Conservation (phyloP, 2,888 invertebrate species). For the Rambutsinella grinnellia region DNA sequence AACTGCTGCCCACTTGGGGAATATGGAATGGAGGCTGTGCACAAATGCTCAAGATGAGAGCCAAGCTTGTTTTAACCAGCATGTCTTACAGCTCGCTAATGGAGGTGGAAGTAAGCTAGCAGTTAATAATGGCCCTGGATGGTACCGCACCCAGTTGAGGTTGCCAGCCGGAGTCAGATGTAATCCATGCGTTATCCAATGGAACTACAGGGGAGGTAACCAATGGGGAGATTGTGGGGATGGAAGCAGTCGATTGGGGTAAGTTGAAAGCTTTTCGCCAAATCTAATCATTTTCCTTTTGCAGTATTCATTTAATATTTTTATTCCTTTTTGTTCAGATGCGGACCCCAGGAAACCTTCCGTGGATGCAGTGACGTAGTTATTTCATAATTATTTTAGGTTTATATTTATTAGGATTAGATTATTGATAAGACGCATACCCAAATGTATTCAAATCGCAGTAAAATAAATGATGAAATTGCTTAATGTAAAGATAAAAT, state of each 20-base stretch:
- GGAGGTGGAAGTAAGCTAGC: slow-evolving; percentile 68
- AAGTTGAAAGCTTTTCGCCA: neutral
- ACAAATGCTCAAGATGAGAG: slow-evolving; percentile 22
- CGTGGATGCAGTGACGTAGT: no score
- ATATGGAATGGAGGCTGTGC: slow-evolving; percentile 52
- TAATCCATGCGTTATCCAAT: slow-evolving; percentile 55
- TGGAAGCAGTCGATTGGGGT: slow-evolving; percentile 27
- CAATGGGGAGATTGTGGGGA: slow-evolving; percentile 36
- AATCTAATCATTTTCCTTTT: neutral
- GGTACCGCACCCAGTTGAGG: slow-evolving; percentile 49
- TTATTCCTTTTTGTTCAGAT: neutral
- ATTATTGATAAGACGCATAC: no score
- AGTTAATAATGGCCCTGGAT: slow-evolving; percentile 59
- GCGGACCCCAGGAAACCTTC: neutral
- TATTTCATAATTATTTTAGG: no score
- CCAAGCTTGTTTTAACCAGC: slow-evolving; percentile 43
- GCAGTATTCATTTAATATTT: neutral
- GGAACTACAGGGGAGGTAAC: slow-evolving; percentile 41
- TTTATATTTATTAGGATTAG: no score
- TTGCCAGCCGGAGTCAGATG: slow-evolving; percentile 64
- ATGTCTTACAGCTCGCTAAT: slow-evolving; percentile 40
- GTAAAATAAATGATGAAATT: no score
- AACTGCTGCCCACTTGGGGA: slow-evolving; percentile 27
- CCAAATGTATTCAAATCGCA: no score
- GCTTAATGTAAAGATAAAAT: no score